phyloP scores from a whole-genome alignment of 30 jellyfish, hydroid and myxozoan species.

The Hydractinia echinata region DNA sequence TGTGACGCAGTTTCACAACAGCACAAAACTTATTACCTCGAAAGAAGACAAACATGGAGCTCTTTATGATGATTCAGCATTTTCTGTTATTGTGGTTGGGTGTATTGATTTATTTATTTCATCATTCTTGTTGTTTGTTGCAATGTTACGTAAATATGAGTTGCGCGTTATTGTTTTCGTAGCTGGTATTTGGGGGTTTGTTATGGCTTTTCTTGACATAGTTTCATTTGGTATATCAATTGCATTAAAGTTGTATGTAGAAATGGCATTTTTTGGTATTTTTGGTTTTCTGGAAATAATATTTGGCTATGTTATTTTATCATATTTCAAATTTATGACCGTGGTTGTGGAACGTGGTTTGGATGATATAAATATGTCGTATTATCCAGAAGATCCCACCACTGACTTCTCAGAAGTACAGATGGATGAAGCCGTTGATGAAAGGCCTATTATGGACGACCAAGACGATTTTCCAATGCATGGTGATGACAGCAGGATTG shows the following conservation, averaged over 20 bases:
- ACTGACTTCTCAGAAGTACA: constrained; percentile 13
- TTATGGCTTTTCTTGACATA: constrained; percentile 28
- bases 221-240: constrained; percentile 33
- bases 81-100: constrained; percentile 31
- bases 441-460: constrained; percentile 41
- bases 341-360: constrained; percentile 40
- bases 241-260: not conserved
- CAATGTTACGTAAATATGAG: constrained; percentile 26
- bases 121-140: constrained; percentile 21
- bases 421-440: constrained; percentile 36
- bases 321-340: constrained; percentile 29
- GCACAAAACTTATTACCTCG: not conserved
- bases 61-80: constrained; percentile 19
- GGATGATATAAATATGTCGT: constrained; percentile 32
- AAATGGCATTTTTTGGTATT: constrained; percentile 10
- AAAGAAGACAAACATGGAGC: not conserved
- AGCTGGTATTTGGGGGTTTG: constrained; percentile 44
- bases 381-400: constrained; percentile 32
- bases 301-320: constrained; percentile 38
- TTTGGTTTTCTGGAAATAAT: constrained; percentile 18
- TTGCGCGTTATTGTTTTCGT: constrained; percentile 27
- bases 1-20: not conserved
- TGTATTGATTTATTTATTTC: constrained; percentile 31
- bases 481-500: constrained; percentile 11
- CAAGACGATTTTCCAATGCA: constrained; percentile 34